phyloP scores from a whole-genome alignment of 2,888 invertebrate genomes.

The Cerastoderma edule region DNA sequence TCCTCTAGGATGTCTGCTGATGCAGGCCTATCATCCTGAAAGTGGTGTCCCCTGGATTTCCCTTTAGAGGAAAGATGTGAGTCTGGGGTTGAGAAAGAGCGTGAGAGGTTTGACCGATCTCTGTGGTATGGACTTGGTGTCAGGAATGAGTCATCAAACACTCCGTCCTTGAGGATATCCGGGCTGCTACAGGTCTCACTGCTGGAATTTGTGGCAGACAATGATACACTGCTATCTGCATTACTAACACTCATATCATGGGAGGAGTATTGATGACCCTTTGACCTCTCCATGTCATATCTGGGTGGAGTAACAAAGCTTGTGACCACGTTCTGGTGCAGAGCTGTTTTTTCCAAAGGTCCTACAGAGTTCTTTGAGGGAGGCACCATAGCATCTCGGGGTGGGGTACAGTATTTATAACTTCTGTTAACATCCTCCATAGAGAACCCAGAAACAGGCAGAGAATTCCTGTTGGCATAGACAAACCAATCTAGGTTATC shows the following conservation, averaged over 20 bases:
- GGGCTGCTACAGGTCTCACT: slow-evolving; percentile 62
- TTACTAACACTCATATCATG: slow-evolving; percentile 21
- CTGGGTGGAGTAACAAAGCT: slow-evolving; percentile 40
- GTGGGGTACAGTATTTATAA: slow-evolving; percentile 63
- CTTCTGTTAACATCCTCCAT: slow-evolving; percentile 43
- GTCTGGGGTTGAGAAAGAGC: slow-evolving; percentile 58
- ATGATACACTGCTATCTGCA: slow-evolving; percentile 53
- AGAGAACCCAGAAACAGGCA: slow-evolving; percentile 63
- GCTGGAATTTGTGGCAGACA: slow-evolving; percentile 57
- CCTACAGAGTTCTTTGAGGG: slow-evolving; percentile 28
- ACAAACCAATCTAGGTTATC: slow-evolving; percentile 77
- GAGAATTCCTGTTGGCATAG: slow-evolving; percentile 74
- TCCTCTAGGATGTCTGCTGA: slow-evolving; percentile 59
- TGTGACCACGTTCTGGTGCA: slow-evolving; percentile 38
- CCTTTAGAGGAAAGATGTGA: slow-evolving; percentile 31
- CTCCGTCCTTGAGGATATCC: slow-evolving; percentile 53
- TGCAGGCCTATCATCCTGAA: slow-evolving; percentile 55
- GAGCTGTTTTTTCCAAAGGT: slow-evolving; percentile 20
- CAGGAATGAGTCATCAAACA: slow-evolving; percentile 47
- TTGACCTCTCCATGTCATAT: slow-evolving; percentile 9
- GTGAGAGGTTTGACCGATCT: slow-evolving; percentile 32
- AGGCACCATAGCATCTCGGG: slow-evolving; percentile 57
- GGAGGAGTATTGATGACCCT: not conserved
- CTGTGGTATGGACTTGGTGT: slow-evolving; percentile 30
- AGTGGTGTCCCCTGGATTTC: slow-evolving; percentile 12